These are phyloP conservation scores for Rhinopithecus roxellana DNA, from an alignment of 2,113 vertebrate genomes.

Conservation along the genomic window DNA sequence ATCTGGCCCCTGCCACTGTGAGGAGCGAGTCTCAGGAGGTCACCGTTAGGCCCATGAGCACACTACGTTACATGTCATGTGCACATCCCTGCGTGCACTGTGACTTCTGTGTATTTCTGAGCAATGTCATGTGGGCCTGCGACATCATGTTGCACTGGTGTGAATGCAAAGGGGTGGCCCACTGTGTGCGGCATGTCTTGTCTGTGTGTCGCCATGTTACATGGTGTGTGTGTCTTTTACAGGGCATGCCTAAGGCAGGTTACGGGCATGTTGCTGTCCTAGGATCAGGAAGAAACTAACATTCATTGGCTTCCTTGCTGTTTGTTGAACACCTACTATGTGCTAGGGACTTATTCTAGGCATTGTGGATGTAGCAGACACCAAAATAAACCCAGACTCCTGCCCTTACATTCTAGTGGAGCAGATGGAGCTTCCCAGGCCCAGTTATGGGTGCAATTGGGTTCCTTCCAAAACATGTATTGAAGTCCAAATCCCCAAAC, in stretches of 20 bases:
- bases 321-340: not conserved
- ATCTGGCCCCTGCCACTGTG: not conserved
- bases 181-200: accelerated
- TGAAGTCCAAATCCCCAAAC: not conserved
- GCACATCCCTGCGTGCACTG: accelerated
- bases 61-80: accelerated
- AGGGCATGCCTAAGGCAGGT: not conserved
- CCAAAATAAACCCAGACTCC: not conserved
- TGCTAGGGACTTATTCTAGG: not conserved
- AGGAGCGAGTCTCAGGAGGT: not conserved
- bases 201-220: not conserved
- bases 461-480: not conserved
- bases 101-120: not conserved
- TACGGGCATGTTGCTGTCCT: accelerated
- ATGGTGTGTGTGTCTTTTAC: accelerated
- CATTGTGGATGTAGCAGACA: not conserved
- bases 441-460: not conserved
- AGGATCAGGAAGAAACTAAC: not conserved
- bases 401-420: no score
- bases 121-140: not conserved
- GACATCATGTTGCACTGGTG: accelerated
- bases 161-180: not conserved
- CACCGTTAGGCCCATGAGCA: not conserved
- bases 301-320: not conserved
- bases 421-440: no score